Percentiles rank a stretch among this genome's conserved stretches.
phyloP scores from a whole-genome alignment of 2,113 vertebrate species.

The Spea bombifrons region DNA sequence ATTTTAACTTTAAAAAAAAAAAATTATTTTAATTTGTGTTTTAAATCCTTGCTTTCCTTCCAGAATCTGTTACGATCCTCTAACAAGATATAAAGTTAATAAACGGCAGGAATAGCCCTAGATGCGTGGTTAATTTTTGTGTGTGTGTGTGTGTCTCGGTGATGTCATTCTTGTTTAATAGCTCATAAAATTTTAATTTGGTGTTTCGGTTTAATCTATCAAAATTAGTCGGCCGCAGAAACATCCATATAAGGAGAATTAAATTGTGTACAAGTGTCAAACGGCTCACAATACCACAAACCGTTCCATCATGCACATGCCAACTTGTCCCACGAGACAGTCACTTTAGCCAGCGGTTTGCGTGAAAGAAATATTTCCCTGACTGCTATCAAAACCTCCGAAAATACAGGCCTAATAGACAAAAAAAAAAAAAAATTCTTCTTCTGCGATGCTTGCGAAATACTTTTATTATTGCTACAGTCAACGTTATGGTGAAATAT shows the following conservation, averaged over 20 bases:
- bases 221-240: background rate
- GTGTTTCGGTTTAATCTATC: conserved; percentile 49
- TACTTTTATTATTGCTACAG: background rate
- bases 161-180: conserved; percentile 40
- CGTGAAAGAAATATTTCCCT: conserved; percentile 45
- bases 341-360: conserved; percentile 45
- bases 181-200: conserved; percentile 20
- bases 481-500: too few species aligned
- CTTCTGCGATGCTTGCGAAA: background rate
- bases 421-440: background rate
- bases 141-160: conserved; percentile 20
- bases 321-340: conserved; percentile 31
- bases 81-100: too few species aligned
- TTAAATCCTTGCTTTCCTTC: too few species aligned
- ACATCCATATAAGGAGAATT: conserved; percentile 31
- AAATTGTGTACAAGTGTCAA: conserved; percentile 5
- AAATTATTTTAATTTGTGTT: too few species aligned
- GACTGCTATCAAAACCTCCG: conserved; percentile 42
- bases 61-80: too few species aligned
- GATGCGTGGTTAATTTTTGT: too few species aligned
- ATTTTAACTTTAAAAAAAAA: too few species aligned
- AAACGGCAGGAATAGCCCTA: too few species aligned
- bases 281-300: conserved; percentile 28
- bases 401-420: background rate
- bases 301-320: conserved; percentile 41